phyloP scores from a whole-genome alignment of 2,113 vertebrate genomes.

The Limanda limanda region DNA sequence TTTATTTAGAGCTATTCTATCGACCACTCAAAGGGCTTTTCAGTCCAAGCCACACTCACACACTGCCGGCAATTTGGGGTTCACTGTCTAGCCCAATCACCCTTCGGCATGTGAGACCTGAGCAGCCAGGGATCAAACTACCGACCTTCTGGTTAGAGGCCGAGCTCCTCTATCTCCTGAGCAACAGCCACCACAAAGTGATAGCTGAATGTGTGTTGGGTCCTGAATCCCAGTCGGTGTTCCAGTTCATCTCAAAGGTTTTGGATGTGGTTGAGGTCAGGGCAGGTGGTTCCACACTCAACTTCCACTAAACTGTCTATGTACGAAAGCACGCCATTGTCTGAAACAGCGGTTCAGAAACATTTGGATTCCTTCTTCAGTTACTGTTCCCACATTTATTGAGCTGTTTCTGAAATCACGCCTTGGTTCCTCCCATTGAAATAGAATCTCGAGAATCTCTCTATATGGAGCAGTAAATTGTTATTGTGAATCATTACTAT shows the following conservation, averaged over 20 bases:
- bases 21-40: no score
- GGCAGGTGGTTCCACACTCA: background rate
- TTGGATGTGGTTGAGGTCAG: background rate
- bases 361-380: background rate
- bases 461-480: no score
- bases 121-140: background rate
- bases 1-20: no score
- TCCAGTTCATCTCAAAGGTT: background rate
- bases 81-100: background rate
- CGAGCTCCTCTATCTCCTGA: no score
- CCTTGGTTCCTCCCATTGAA: no score
- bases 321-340: background rate
- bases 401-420: no score
- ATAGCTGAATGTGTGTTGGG: background rate
- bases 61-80: no score
- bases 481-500: background rate
- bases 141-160: background rate
- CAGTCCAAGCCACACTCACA: no score
- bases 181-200: no score
- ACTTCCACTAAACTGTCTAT: background rate
- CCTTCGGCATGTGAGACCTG: background rate
- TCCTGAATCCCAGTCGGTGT: background rate
- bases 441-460: no score
- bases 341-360: background rate
- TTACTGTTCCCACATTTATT: background rate